These are phyloP conservation scores for Hucho hucho DNA, from an alignment of 2,113 vertebrate genomes.

Conservation along the genomic window DNA sequence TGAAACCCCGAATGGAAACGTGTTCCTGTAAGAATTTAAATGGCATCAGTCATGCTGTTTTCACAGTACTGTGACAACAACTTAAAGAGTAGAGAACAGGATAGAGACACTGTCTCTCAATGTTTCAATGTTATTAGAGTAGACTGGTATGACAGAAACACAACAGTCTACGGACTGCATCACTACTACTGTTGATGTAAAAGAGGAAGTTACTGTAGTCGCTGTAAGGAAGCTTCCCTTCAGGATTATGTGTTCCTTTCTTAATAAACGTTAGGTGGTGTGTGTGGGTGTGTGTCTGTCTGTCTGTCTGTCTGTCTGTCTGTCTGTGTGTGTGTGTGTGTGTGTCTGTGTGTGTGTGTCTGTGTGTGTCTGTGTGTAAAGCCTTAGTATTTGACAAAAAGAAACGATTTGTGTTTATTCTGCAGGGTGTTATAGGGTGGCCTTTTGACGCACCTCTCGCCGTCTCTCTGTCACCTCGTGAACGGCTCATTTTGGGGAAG, in stretches of 20 bases:
- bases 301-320: not conserved
- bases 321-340: not conserved
- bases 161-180: not conserved
- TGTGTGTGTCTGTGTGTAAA: not conserved
- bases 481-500: slow-evolving; percentile 61
- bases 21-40: too few species aligned
- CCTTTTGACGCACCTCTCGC: not conserved
- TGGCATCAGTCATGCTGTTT: too few species aligned
- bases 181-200: slow-evolving; percentile 60
- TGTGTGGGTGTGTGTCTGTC: too few species aligned
- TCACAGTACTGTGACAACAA: too few species aligned
- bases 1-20: too few species aligned
- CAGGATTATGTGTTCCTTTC: slow-evolving; percentile 43
- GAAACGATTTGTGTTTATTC: slow-evolving; percentile 19
- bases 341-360: not conserved
- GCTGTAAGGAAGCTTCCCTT: slow-evolving; percentile 38
- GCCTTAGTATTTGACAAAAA: slow-evolving; percentile 6
- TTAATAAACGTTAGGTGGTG: slow-evolving; percentile 43
- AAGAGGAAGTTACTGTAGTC: slow-evolving; percentile 63
- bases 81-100: too few species aligned
- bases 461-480: slow-evolving; percentile 1
- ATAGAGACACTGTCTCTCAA: too few species aligned
- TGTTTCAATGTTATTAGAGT: too few species aligned
- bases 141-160: not conserved
- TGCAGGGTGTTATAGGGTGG: not conserved